Conservation (phyloP, 92 coral and sea anemone species). For the Palythoa grandis region DNA sequence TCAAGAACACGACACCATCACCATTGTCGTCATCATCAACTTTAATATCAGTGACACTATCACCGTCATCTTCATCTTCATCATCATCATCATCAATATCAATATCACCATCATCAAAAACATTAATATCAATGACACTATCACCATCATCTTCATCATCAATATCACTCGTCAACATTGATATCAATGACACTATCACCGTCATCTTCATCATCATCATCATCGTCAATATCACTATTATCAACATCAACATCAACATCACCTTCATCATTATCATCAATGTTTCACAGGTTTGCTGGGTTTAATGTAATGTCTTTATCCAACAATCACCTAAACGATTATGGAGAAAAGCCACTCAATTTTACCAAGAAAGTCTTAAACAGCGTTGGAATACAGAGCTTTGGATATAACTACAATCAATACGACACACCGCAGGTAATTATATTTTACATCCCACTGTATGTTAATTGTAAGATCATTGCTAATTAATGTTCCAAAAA, state of each 20-base stretch:
- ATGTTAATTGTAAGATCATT: not conserved
- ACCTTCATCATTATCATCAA: not conserved
- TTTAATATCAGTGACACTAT: too few species aligned
- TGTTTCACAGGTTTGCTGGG: slow-evolving; percentile 48
- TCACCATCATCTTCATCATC: too few species aligned
- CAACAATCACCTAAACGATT: slow-evolving; percentile 56
- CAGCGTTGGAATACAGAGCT: slow-evolving; percentile 43
- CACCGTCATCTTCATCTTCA: too few species aligned
- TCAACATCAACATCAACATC: too few species aligned
- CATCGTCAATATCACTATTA: not conserved
- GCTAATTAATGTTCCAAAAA: too few species aligned
- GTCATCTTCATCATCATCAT: not conserved
- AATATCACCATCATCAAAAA: too few species aligned
- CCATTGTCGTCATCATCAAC: too few species aligned
- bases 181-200: not conserved
- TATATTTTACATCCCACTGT: not conserved
- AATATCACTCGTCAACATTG: too few species aligned
- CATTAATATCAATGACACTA: too few species aligned
- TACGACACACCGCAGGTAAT: slow-evolving; percentile 50
- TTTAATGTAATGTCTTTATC: slow-evolving; percentile 55
- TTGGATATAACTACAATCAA: slow-evolving; percentile 46
- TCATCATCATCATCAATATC: too few species aligned
- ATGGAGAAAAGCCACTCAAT: slow-evolving; percentile 55
- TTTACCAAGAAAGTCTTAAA: slow-evolving; percentile 31
- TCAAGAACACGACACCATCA: too few species aligned